Evolutionary conservation across 2,797 vertebrate genomes (phyloP), one percentile per base, ranked within the genome.

Genomic region (Lacerta viridis): DNA sequence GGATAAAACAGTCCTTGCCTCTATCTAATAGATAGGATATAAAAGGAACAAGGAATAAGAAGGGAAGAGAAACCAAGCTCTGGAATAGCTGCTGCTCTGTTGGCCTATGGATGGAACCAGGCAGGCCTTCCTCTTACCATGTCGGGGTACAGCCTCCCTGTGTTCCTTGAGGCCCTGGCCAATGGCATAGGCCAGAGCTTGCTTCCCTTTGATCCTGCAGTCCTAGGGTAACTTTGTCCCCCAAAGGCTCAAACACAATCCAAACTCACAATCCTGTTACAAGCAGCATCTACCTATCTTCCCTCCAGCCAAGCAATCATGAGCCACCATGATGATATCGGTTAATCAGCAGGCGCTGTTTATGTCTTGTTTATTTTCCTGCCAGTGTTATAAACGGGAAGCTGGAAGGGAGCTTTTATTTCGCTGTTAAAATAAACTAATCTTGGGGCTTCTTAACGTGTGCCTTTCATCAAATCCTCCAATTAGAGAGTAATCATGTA

Each of bases 401-500:
- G 36, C 41, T 61, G 27, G 27, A 84, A 88, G 33, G 74, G 46
- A 78, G 75, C 46, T 50, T 66, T 59, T 88, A 71, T 72, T 46
- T 64, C 76, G 69, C 9, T 7, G 27, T 39, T 13, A 80, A 75
- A 66, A 64, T 50, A 55, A 43, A 66, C 41, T 68, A 84, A 83
- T 84, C 76, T 80, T 66, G 43, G 66, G 77, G 68, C 76, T 84
- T 64, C 69, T 74, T 68, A 80, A 84, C 39, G 69, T 39, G 17
- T 18, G 41, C 64, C 81, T 80, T 87, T 86, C 85, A 84, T 87
- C 80, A 75, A 69, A 59, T 55, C 33, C 76, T 75, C 59, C 69
- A 84, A 84, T 90, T 90, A 87, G 81, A 18, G 29, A 61, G 41
- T 84, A 84, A 84, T 84, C 81, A 80, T 59, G 81, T 84, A 68